Conservation (phyloP, 2,888 invertebrate species). For the Imbricaverruca yamaguchii region DNA sequence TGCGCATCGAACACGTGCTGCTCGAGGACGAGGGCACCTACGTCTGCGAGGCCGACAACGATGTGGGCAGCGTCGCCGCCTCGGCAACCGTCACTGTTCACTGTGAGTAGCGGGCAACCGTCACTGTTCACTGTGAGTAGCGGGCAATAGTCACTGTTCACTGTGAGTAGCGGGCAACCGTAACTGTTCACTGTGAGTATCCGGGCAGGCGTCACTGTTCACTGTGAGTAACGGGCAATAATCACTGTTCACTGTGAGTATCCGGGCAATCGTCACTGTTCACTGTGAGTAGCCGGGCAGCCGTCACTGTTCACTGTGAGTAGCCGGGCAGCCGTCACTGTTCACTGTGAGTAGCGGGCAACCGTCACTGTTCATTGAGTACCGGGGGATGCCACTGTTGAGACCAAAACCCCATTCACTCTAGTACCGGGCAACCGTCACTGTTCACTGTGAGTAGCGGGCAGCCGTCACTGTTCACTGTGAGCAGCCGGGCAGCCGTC, state of each 20-base stretch:
- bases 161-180: slow-evolving; percentile 69
- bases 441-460: slow-evolving; percentile 72
- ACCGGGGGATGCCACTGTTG: too few species aligned
- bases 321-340: too few species aligned
- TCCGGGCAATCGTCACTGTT: too few species aligned
- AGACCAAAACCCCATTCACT: too few species aligned
- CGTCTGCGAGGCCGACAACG: slow-evolving; percentile 82
- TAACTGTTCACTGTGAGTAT: slow-evolving; percentile 80
- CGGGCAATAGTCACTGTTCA: slow-evolving; percentile 74
- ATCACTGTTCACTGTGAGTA: slow-evolving; percentile 82
- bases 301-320: slow-evolving; percentile 85
- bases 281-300: too few species aligned
- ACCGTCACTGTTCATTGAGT: too few species aligned
- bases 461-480: slow-evolving; percentile 83
- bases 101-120: slow-evolving; percentile 69
- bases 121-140: slow-evolving; percentile 80
- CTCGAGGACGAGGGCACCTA: slow-evolving; percentile 79
- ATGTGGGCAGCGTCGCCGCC: slow-evolving; percentile 75
- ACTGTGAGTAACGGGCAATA: slow-evolving; percentile 72
- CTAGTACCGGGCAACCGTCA: slow-evolving; percentile 71
- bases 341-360: too few species aligned
- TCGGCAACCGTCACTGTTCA: slow-evolving; percentile 80
- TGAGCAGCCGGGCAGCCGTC: slow-evolving; percentile 67
- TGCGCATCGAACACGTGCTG: slow-evolving; percentile 72
- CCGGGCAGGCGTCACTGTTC: slow-evolving; percentile 70